These are phyloP conservation scores for Heterohyrax brucei DNA, from an alignment of 2,797 vertebrate genomes.

Conservation along the genomic window DNA sequence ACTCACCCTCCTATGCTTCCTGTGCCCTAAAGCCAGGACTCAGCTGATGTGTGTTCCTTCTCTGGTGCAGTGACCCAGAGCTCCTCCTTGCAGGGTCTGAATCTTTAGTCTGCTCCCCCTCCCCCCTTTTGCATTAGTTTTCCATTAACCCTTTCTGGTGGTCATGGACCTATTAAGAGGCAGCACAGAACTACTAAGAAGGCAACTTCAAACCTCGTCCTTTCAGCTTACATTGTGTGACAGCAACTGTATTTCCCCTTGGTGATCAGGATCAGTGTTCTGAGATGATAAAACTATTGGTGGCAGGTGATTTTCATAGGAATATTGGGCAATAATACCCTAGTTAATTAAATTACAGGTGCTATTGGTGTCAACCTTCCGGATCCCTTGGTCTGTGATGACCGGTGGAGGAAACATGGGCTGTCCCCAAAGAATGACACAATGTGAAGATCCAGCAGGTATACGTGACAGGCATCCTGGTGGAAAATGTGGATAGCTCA, in stretches of 20 bases:
- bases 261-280: background rate
- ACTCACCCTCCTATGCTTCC: background rate
- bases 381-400: background rate
- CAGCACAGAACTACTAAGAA: background rate
- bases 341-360: background rate
- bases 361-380: background rate
- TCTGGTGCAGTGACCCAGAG: background rate
- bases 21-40: background rate
- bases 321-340: background rate
- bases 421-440: background rate
- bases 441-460: background rate
- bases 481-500: background rate
- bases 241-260: background rate
- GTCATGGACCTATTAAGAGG: background rate
- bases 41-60: background rate
- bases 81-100: background rate
- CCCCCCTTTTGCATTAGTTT: background rate
- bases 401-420: background rate
- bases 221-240: background rate
- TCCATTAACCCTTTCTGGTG: slow-evolving; percentile 16
- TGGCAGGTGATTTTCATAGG: background rate
- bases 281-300: background rate
- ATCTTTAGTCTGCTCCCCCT: background rate
- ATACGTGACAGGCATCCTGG: background rate
- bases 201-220: background rate